phyloP scores from a whole-genome alignment of 1,140 invertebrate genomes.

The Goniozus legneri region DNA sequence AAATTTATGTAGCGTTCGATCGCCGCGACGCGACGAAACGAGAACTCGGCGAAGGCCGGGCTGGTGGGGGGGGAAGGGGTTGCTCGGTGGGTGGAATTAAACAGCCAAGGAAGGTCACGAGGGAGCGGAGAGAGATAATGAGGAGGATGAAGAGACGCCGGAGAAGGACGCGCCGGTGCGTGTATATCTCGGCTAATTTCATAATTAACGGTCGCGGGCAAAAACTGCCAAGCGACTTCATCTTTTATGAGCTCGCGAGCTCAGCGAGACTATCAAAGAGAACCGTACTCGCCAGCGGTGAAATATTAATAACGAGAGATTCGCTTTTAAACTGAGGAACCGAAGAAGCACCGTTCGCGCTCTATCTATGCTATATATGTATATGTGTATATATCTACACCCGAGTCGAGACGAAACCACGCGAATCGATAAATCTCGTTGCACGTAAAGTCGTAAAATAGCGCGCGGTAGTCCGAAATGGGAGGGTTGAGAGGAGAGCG shows the following conservation, averaged over 20 bases:
- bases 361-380: too few relatives aligned
- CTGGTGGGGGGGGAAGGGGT: constrained; percentile 2
- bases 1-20: too few relatives aligned
- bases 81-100: constrained; percentile 1
- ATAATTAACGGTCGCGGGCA: constrained; percentile 21
- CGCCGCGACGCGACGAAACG: too few relatives aligned
- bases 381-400: too few relatives aligned
- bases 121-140: constrained; percentile 22
- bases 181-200: constrained; percentile 26
- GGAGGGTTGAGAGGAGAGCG: too few relatives aligned
- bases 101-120: neutral
- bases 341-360: too few relatives aligned
- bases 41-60: constrained; percentile 7
- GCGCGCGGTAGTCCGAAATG: too few relatives aligned
- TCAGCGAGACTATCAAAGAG: constrained; percentile 18
- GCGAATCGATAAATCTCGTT: too few relatives aligned
- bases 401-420: too few relatives aligned
- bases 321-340: too few relatives aligned
- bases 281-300: too few relatives aligned
- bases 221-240: constrained; percentile 16
- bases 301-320: constrained; percentile 26
- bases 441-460: too few relatives aligned
- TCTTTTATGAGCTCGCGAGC: constrained; percentile 18
- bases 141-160: constrained; percentile 28
- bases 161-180: constrained; percentile 5